Base-by-base conservation (phyloP, 2,888 invertebrate genomes). In the Caenorhabditis sulstoni region DNA sequence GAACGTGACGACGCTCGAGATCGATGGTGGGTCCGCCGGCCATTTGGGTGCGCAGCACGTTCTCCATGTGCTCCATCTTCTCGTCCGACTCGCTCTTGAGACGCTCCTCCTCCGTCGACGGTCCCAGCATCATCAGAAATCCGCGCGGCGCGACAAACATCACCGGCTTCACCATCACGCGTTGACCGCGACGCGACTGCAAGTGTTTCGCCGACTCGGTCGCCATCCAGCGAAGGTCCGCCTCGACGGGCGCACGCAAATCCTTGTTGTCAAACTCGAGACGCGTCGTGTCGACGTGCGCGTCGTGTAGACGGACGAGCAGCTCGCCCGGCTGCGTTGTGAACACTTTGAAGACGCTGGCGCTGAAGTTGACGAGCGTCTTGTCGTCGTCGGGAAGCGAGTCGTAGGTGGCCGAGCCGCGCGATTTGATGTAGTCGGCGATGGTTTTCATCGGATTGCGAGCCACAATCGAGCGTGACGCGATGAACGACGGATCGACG, bases 111-210 rank as follows among this genome's bases (percentile, higher is more conserved):
- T 11, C 29, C 29, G 29, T 3, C 29, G 29, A 3, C 29, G 29
- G 29, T 5, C 29, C 3, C 29, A 29, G 7, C 29, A 73, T 18
- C 18, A 52, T 11, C 41, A 76, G 53, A n/a, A 76, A 62, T 22
- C 76, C 76, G 23, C 76, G 67, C 5, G 76, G 76, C 12, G 76
- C 22, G 0, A 76, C 29, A 14, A 76, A 76, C 65, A 74, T 66
- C 3, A 66, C 66, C 3, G 74, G 74, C n/a, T 53, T 74, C 16
- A 65, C 23, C 3, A 45, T n/a, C 1, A 35, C 12, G 3, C 44
- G 50, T 29, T 29, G 29, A 5, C 29, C 29, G 29, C 29, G 29
- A 3, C 3, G 29, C 3, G 29, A 29, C 18, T 18, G 53, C 29
- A 23, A 9, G 1, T 18, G 1, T 22, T n/a, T 8, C 12, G 41